Evolutionary conservation across 2,888 invertebrate genomes (phyloP).

Genomic region (Brachyptera putata): DNA sequence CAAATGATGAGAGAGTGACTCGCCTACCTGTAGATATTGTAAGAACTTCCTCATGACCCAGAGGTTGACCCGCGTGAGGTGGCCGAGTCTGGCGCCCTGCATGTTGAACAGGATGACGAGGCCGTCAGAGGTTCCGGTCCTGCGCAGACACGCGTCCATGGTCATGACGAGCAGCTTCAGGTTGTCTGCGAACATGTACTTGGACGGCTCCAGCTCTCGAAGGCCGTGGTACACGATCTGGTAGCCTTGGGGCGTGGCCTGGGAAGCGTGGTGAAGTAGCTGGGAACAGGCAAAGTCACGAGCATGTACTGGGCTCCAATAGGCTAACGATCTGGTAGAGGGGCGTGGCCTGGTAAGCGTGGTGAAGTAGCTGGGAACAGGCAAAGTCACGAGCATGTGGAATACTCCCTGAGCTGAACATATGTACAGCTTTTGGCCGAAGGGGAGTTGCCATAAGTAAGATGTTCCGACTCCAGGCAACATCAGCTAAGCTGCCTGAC

Average conservation of each 20-base stretch:
- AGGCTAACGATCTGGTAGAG: too few species aligned
- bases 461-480: too few species aligned
- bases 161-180: conserved; percentile 49
- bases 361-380: too few species aligned
- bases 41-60: conserved; percentile 60
- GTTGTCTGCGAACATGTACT: conserved; percentile 56
- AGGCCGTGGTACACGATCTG: conserved; percentile 60
- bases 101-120: conserved; percentile 65
- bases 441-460: too few species aligned
- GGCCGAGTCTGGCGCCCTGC: conserved; percentile 57
- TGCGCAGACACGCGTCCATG: conserved; percentile 44
- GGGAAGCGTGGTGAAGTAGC: conserved; percentile 55
- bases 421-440: too few species aligned
- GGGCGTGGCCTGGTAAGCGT: too few species aligned
- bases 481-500: too few species aligned
- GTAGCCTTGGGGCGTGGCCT: conserved; percentile 55
- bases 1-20: too few species aligned
- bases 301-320: too few species aligned
- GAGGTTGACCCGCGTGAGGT: conserved; percentile 59
- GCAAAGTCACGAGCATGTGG: too few species aligned
- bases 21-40: conserved; percentile 53
- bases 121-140: conserved; percentile 58
- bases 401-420: too few species aligned
- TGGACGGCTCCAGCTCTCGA: conserved; percentile 52
- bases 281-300: too few species aligned